Evolutionary conservation across 1,140 invertebrate species (phyloP), one percentile per base, ranked within the genome.

Genomic region (Drosophila bocki): DNA sequence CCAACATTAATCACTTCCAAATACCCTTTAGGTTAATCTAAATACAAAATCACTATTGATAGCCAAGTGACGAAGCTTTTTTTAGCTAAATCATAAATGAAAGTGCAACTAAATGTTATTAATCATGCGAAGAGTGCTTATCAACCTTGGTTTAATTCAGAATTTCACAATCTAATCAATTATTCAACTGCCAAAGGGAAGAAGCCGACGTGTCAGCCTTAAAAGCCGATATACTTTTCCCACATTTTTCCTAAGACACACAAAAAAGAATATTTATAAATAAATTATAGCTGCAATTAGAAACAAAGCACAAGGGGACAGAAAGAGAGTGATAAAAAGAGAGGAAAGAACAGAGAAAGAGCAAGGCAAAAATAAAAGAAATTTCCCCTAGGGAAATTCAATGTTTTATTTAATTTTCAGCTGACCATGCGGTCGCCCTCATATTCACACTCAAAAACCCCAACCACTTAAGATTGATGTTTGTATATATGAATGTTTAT

Each of bases 251-350:
- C 62, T 53, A 51, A 69, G 50, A 47, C 39, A 61, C 39, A 44
- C 37, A 33, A 79, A 72, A 45, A 63, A 45, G 42, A 84, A 80
- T 78, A 72, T 88, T 88, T 87, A 87, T 80, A 87, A 87, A 88
- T 88, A 88, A 88, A 82, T 85, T 67, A 80, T 65, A 81, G 81
- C 81, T 80, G 81, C 77, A 88, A 75, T 88, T 78, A 63, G 82
- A 68, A 82, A 75, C 64, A 85, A 72, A 58, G 41, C 59, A 26
- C 68, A 35, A 32, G 42, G 7, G 42, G 47, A 71, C 22, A 42
- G 7, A 35, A 33, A 72, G 64, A 47, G 65, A 35, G 26, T 48
- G 64, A 29, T 33, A 26, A 33, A 41, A 26, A 58, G 44, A 71
- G 67, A 71, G 44, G 3, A n/a, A 45, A 33, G 29, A 26, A 19